A percentile compares a stretch with the other conserved stretches of the same genome.
Conservation (phyloP, 2,113 vertebrate species). For the Nematolebias whitei region DNA sequence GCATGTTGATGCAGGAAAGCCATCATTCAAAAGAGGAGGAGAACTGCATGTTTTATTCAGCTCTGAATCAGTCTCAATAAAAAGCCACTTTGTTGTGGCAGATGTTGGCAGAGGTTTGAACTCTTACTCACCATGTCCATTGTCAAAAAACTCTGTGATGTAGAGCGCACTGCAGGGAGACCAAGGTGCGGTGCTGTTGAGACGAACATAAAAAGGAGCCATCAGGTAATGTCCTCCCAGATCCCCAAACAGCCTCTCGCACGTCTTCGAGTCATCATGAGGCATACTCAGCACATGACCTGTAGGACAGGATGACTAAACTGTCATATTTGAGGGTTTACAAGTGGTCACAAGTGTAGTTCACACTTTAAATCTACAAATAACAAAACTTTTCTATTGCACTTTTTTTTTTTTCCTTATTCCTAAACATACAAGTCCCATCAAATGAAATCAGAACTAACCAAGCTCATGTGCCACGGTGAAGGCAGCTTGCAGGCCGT, state of each 20-base stretch:
- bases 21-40: conserved; percentile 28
- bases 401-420: no score
- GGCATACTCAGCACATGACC: conserved; percentile 97
- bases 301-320: conserved; percentile 44
- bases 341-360: background rate
- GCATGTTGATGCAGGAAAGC: conserved; percentile 63
- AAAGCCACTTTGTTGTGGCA: conserved; percentile 6
- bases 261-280: conserved; percentile 94
- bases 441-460: conserved; percentile 46
- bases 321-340: background rate
- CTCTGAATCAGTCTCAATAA: conserved; percentile 46
- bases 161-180: conserved; percentile 94
- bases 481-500: conserved; percentile 93
- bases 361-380: background rate
- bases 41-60: conserved; percentile 36
- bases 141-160: conserved; percentile 94
- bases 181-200: conserved; percentile 92
- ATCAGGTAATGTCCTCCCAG: conserved; percentile 88
- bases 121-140: conserved; percentile 85
- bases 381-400: background rate
- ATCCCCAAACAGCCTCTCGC: conserved; percentile 86
- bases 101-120: conserved; percentile 18
- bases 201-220: conserved; percentile 88
- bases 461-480: conserved; percentile 94
- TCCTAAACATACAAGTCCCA: background rate